phyloP scores from a whole-genome alignment of 2,888 invertebrate species.

The Mallateleia sp. region DNA sequence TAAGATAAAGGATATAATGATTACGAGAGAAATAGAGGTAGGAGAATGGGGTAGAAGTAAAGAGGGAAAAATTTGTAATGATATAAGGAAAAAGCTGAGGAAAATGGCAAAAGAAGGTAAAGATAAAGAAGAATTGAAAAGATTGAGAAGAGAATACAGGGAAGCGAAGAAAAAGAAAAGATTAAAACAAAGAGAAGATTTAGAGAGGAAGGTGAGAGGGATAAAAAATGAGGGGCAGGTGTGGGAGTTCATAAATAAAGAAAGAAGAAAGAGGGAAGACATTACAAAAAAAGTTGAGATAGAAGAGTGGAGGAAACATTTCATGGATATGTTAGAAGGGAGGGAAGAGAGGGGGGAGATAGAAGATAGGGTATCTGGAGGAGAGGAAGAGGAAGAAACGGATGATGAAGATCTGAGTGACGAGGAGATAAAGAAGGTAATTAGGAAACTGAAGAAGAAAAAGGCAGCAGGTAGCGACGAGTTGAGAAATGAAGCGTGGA shows the following conservation, averaged over 20 bases:
- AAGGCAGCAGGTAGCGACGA: too few species aligned
- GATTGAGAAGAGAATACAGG: background rate
- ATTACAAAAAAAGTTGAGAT: too few species aligned
- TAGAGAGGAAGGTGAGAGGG: background rate
- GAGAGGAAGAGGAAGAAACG: too few species aligned
- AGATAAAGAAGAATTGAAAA: background rate
- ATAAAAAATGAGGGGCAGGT: background rate
- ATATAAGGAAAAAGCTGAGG: too few species aligned
- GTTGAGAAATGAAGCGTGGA: constrained; percentile 1
- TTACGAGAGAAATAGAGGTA: background rate
- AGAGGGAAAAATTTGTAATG: background rate
- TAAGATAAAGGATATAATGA: background rate
- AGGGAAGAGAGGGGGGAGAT: too few species aligned
- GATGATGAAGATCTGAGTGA: too few species aligned
- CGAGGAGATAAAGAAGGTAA: too few species aligned
- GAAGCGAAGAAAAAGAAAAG: background rate
- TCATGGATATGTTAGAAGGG: too few species aligned
- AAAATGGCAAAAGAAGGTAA: background rate
- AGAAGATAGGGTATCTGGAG: too few species aligned
- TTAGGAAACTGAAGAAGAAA: too few species aligned
- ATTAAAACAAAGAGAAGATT: background rate
- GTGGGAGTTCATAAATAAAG: background rate
- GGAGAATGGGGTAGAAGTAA: background rate
- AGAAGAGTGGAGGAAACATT: too few species aligned
- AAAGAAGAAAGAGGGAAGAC: background rate